Evolutionary conservation across 2,888 invertebrate genomes (phyloP), one percentile per base, ranked within the genome.

Genomic region (Watsonalla cultraria): DNA sequence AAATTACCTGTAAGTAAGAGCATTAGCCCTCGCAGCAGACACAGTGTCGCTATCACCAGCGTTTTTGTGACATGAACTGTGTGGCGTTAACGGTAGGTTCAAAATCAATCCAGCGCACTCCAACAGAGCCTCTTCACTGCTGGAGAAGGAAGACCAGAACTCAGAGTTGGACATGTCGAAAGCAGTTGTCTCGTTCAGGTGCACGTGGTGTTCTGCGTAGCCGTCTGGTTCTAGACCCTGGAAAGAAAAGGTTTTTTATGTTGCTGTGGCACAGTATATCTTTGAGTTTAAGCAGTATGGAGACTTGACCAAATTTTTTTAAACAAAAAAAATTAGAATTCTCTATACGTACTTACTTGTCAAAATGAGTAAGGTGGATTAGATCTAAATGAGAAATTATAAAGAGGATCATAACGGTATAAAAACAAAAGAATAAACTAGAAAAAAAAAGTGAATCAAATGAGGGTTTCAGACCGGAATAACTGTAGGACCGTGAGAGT

Each of bases 61-160:
- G 0, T 76, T 78, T 5, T 65, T 73, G 0, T 72, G 69, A 65
- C 95, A 95, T 4, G 84, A 78, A 5, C 84, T 76, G 65, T 94
- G 93, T 0, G 95, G 94, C 0, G 93, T 93, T 5, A 95, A 78
- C 0, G 95, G 95, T 39, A 95, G 82, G 77, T 94, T 95, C 6
- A 95, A 83, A 55, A 96, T 93, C 45, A 95, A 83, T 0, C 95
- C 96, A 37, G 93, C 94, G 65, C 96, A 95, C 66, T 94, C 94
- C 11, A 95, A 76, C 5, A 96, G 82, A 0, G 95, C 94, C 72
- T 96, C 96, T 72, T 96, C 96, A 47, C 95, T 95, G 76, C 95
- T 95, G 14, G 95, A 95, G 85, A 95, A 95, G 0, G 95, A 95
- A 0, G 95, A 95, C 94, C 94, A 95, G 82, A 94, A 95, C 77